phyloP scores from a whole-genome alignment of 2,797 vertebrate species.

The Ciconia nigra region DNA sequence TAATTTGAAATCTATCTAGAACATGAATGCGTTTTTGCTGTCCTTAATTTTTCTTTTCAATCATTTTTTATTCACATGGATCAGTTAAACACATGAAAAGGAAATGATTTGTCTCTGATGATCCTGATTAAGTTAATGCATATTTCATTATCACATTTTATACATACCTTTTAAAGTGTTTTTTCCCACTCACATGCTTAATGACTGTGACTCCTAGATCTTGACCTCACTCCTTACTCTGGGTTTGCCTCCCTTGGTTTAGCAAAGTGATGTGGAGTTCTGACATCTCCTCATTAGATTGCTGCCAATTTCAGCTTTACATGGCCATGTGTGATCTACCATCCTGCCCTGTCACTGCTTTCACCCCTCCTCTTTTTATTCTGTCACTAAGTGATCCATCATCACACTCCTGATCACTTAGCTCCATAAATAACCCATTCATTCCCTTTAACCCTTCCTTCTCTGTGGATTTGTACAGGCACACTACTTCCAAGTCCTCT shows the following conservation, averaged over 20 bases:
- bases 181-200: slow-evolving; percentile 8
- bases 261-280: neutral
- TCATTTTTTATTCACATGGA: slow-evolving; percentile 50
- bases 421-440: neutral
- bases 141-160: slow-evolving; percentile 49
- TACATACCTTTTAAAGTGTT: slow-evolving; percentile 33
- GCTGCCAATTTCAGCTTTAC: neutral
- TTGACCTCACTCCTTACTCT: neutral
- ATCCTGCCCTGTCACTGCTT: neutral
- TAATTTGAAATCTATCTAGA: slow-evolving; percentile 26
- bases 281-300: neutral
- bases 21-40: neutral
- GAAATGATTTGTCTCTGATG: slow-evolving; percentile 42
- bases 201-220: neutral
- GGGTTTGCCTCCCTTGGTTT: neutral
- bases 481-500: neutral
- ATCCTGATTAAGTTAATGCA: slow-evolving; percentile 55
- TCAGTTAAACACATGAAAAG: slow-evolving; percentile 49
- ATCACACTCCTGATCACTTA: neutral
- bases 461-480: neutral
- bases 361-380: neutral
- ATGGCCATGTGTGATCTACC: neutral
- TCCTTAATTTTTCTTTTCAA: slow-evolving; percentile 13
- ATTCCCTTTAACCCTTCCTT: neutral
- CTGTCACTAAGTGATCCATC: neutral